A percentile compares a stretch with the other conserved stretches of the same genome.
phyloP scores from a whole-genome alignment of 2,888 invertebrate species.

The Sinopyrophorus schimmeli region DNA sequence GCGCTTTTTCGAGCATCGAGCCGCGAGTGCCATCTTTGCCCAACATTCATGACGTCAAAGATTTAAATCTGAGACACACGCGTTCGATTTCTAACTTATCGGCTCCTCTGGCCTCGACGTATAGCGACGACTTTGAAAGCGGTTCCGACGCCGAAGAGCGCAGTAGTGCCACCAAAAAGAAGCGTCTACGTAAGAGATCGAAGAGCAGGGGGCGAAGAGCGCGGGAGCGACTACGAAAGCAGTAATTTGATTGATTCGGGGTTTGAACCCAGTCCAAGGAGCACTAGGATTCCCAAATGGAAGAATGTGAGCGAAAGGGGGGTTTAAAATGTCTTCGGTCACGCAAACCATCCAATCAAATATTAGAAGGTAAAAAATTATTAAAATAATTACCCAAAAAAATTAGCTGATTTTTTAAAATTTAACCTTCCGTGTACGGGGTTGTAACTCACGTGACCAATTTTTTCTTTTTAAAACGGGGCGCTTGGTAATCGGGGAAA shows the following conservation, averaged over 20 bases:
- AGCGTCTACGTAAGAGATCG: conserved; percentile 41
- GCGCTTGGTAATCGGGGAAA: no score
- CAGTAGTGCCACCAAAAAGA: conserved; percentile 41
- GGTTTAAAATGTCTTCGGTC: conserved; percentile 79
- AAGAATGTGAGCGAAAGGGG: conserved; percentile 60
- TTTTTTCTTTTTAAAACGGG: no score
- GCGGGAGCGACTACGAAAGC: conserved; percentile 63
- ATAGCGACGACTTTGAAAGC: conserved; percentile 47
- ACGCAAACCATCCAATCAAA: conserved; percentile 86
- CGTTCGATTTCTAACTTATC: conserved; percentile 32
- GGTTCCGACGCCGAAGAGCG: conserved; percentile 43
- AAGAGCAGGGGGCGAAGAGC: conserved; percentile 42
- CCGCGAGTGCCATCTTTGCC: conserved; percentile 48
- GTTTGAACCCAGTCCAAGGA: conserved; percentile 75
- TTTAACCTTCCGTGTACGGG: no score
- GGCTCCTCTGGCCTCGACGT: conserved; percentile 30
- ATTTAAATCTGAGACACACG: conserved; percentile 30
- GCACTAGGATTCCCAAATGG: conserved; percentile 64
- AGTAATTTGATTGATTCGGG: conserved; percentile 77
- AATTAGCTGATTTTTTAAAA: no score
- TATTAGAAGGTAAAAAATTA: conserved; percentile 76
- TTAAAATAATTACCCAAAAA: conserved; percentile 4
- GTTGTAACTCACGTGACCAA: no score
- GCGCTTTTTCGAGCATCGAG: conserved; percentile 38
- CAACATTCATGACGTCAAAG: conserved; percentile 38